phyloP scores from a whole-genome alignment of 2,888 invertebrate species.

The Papilio demoleus region DNA sequence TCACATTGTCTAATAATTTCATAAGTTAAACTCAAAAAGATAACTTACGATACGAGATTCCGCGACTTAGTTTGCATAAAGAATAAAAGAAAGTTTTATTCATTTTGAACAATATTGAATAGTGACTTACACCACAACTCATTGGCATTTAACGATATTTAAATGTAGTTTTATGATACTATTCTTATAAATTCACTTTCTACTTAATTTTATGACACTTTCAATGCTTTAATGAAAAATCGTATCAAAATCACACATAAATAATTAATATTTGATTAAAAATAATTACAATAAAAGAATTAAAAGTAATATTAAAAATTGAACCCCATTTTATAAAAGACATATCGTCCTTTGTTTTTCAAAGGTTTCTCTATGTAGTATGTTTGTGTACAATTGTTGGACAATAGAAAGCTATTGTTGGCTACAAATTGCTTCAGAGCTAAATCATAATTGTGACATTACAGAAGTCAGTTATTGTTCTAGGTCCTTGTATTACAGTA shows the following conservation, averaged over 20 bases:
- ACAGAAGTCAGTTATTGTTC: conserved; percentile 54
- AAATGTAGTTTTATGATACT: not conserved
- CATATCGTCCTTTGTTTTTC: too few relatives aligned
- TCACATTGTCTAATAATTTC: conserved; percentile 27
- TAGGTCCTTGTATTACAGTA: too few relatives aligned
- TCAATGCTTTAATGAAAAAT: not conserved
- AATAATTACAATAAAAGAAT: too few relatives aligned
- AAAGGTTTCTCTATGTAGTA: too few relatives aligned
- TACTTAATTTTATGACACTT: not conserved
- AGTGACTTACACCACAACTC: not conserved
- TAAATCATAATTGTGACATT: conserved; percentile 16
- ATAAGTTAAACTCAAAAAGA: conserved; percentile 16
- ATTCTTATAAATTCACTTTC: not conserved
- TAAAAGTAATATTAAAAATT: too few relatives aligned
- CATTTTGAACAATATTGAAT: conserved; percentile 13
- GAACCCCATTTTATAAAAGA: too few relatives aligned
- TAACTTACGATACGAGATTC: conserved; percentile 18
- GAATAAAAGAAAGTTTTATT: conserved; percentile 24
- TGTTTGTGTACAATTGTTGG: not conserved
- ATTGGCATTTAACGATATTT: too few relatives aligned
- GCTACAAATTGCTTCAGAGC: not conserved
- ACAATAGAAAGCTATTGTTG: conserved; percentile 4
- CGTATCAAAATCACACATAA: not conserved
- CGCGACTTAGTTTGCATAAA: conserved; percentile 3
- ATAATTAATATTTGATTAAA: too few relatives aligned